A percentile compares a stretch with the other conserved stretches of the same genome.
Conservation (phyloP, 2,113 vertebrate species). For the Datnioides undecimradiatus region DNA sequence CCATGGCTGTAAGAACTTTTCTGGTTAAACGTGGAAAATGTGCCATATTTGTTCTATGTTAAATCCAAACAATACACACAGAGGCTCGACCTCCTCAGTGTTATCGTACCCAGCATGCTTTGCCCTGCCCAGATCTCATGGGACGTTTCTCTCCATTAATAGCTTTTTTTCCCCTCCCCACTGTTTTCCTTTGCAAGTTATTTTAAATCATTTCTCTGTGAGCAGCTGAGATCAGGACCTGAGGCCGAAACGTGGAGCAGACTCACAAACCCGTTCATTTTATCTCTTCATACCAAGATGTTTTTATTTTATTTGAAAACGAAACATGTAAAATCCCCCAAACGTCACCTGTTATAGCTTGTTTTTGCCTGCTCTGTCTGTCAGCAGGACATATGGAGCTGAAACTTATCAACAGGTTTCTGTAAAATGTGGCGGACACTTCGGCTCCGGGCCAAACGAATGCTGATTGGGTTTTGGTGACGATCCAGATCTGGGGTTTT, state of each 20-base stretch:
- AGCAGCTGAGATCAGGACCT: background rate
- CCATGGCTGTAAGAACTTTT: too few relatives aligned
- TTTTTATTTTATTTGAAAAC: background rate
- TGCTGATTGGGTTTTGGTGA: conserved; percentile 17
- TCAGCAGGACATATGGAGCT: background rate
- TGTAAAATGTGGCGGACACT: background rate
- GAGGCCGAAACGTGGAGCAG: background rate
- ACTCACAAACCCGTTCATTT: too few relatives aligned
- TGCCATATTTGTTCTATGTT: background rate
- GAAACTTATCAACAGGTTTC: background rate
- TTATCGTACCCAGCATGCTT: conserved; percentile 59
- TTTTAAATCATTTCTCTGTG: conserved; percentile 16
- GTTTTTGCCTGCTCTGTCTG: background rate
- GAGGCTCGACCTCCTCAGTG: conserved; percentile 7
- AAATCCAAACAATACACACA: conserved; percentile 28
- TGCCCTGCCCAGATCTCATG: conserved; percentile 37
- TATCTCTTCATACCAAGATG: background rate
- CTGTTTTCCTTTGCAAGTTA: conserved; percentile 30
- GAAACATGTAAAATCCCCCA: background rate
- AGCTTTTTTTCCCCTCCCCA: conserved; percentile 6
- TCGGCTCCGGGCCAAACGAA: background rate
- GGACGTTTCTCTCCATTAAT: conserved; percentile 43
- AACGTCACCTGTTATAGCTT: too few relatives aligned
- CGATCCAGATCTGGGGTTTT: conserved; percentile 9
- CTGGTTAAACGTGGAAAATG: conserved; percentile 19